These are phyloP conservation scores for Andrena bicolor DNA, from an alignment of 2,888 invertebrate species.

Conservation along the genomic window DNA sequence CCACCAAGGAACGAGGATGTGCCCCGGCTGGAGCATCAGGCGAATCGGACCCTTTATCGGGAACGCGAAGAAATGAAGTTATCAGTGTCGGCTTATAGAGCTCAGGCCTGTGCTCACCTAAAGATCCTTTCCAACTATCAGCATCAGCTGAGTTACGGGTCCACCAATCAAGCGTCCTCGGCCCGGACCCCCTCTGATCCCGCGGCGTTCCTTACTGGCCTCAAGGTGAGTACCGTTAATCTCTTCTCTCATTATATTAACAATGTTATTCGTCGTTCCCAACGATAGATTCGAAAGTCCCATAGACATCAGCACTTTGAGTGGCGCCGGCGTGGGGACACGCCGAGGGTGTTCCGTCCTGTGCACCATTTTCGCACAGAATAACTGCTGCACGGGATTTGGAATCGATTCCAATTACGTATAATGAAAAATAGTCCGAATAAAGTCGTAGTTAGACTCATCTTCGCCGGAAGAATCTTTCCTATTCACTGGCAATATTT, in stretches of 20 bases:
- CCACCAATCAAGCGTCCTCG: slow-evolving; percentile 82
- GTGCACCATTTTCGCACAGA: no score
- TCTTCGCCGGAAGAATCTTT: no score
- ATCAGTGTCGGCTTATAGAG: slow-evolving; percentile 95
- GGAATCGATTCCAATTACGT: no score
- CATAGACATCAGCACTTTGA: no score
- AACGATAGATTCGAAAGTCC: background rate
- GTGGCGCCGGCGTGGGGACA: no score
- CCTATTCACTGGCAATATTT: no score
- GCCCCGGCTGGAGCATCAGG: slow-evolving; percentile 69
- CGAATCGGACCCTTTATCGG: slow-evolving; percentile 76
- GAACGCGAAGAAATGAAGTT: slow-evolving; percentile 89
- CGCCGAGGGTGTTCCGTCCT: no score
- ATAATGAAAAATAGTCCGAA: no score
- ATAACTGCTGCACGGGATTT: no score
- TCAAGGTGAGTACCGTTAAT: slow-evolving; percentile 86
- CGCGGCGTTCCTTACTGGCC: slow-evolving; percentile 85
- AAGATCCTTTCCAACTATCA: slow-evolving; percentile 93
- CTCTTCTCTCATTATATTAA: background rate
- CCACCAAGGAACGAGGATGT: slow-evolving; percentile 73
- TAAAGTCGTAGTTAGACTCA: no score
- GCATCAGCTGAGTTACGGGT: slow-evolving; percentile 90
- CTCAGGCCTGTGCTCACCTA: slow-evolving; percentile 95
- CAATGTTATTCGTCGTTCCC: background rate
- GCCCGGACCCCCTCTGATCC: slow-evolving; percentile 86